Percentiles rank a stretch among this genome's conserved stretches.
These are phyloP conservation scores for Eulacestoma nigropectus DNA, from an alignment of 2,113 vertebrate species.

Conservation along the genomic window DNA sequence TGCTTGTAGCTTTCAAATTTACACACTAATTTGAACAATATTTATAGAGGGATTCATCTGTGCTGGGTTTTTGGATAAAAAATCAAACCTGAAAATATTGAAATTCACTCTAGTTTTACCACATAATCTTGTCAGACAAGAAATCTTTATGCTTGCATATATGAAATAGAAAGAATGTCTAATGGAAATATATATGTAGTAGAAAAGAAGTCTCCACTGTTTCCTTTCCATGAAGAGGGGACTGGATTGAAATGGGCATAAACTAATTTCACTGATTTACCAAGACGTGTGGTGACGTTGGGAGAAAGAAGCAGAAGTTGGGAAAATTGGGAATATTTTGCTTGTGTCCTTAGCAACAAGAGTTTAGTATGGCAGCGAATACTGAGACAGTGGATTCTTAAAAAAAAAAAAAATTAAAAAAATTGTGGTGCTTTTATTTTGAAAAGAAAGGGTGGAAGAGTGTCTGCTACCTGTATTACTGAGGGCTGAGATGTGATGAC, in stretches of 20 bases:
- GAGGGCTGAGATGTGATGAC: background rate
- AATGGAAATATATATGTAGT: background rate
- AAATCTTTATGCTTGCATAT: background rate
- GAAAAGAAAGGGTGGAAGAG: background rate
- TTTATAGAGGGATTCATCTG: background rate
- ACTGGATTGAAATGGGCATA: background rate
- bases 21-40: background rate
- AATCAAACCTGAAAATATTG: background rate
- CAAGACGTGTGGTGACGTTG: background rate
- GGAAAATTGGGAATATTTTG: fast-evolving
- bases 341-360: background rate
- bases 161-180: background rate
- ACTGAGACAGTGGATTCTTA: too few species aligned
- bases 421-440: background rate
- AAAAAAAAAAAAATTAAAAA: background rate
- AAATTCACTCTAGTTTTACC: background rate
- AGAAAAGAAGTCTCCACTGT: background rate
- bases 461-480: background rate
- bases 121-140: background rate
- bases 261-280: background rate
- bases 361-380: background rate
- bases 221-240: background rate
- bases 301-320: background rate
- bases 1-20: constrained; percentile 39
- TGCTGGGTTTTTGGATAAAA: background rate